Conservation (phyloP, 2,113 vertebrate species). For the Todiramphus saurophagus region DNA sequence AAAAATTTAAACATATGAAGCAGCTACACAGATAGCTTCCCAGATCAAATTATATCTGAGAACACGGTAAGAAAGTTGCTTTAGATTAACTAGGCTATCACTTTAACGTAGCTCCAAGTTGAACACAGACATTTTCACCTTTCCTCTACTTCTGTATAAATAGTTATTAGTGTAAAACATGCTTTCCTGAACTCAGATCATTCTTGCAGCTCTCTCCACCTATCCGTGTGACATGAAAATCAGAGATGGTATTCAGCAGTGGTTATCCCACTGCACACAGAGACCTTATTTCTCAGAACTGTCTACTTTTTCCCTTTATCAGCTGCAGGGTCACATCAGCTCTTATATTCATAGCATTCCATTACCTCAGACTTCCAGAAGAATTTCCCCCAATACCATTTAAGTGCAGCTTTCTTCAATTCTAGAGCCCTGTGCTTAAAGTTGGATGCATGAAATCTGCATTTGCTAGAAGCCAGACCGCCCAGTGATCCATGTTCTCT, state of each 20-base stretch:
- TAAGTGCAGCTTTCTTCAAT: neutral
- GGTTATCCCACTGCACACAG: neutral
- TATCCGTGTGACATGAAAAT: neutral
- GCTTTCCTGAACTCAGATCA: neutral
- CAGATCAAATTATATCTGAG: neutral
- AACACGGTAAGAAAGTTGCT: neutral
- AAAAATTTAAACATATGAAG: neutral
- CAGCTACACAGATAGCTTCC: neutral
- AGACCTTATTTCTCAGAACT: neutral
- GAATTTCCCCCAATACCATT: neutral
- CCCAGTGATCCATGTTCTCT: neutral
- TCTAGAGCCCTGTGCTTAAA: neutral
- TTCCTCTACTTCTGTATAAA: neutral
- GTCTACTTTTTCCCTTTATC: neutral
- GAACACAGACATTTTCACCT: neutral
- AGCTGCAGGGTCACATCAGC: neutral
- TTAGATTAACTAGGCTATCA: neutral
- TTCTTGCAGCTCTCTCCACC: neutral
- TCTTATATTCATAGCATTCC: neutral
- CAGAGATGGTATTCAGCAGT: neutral
- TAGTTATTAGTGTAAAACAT: neutral
- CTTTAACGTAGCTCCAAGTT: neutral
- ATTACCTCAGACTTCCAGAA: neutral
- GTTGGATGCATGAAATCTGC: neutral
- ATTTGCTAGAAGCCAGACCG: neutral